Evolutionary conservation across 1,140 invertebrate genomes (phyloP).

Genomic region (Pogonomyrmex barbatus): DNA sequence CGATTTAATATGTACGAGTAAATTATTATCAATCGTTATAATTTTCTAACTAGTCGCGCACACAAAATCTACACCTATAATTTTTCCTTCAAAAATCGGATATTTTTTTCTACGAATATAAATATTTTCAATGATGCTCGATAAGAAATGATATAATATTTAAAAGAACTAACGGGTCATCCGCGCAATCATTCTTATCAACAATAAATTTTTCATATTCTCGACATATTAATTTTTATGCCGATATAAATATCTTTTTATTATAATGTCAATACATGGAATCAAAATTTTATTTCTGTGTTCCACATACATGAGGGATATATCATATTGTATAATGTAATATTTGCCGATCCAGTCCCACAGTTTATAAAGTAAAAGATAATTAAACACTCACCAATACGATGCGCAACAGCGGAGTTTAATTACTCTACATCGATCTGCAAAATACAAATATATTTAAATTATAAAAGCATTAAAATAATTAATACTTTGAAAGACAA

Average conservation of each 20-base stretch:
- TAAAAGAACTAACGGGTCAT: neutral
- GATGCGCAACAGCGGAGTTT: conserved; percentile 2
- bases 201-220: conserved; percentile 2
- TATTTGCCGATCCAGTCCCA: neutral
- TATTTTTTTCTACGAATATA: neutral
- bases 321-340: neutral
- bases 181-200: neutral
- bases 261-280: neutral
- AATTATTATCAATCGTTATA: neutral
- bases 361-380: neutral
- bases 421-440: neutral
- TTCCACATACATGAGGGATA: neutral
- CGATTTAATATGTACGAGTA: neutral
- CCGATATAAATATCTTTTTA: neutral
- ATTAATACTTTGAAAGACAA: neutral
- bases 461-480: neutral
- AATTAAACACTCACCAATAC: neutral
- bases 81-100: neutral
- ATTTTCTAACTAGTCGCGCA: neutral
- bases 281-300: neutral
- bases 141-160: neutral
- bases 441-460: neutral
- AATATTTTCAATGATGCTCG: neutral
- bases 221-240: neutral
- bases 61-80: neutral